Evolutionary conservation across 2,888 invertebrate species (phyloP).

Genomic region (Noctua pronuba): DNA sequence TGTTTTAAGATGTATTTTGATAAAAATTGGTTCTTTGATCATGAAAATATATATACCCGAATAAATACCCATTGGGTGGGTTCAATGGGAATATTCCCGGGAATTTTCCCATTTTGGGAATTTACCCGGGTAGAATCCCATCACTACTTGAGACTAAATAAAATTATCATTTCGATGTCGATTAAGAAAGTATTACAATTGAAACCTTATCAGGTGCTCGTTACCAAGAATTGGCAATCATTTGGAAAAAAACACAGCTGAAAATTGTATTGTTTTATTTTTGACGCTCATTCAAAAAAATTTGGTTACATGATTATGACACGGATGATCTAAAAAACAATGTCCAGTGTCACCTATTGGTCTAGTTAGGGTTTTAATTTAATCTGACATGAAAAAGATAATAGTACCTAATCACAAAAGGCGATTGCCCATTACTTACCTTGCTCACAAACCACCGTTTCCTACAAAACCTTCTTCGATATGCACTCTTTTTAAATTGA

Average conservation of each 20-base stretch:
- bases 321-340: not conserved
- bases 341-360: constrained; percentile 7
- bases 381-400: constrained; percentile 13
- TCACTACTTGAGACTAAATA: too few species aligned
- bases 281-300: not conserved
- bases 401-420: constrained; percentile 7
- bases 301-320: not conserved
- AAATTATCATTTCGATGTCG: constrained; percentile 48
- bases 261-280: constrained; percentile 7
- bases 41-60: too few species aligned
- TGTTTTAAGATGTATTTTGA: too few species aligned
- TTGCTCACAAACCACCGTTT: constrained; percentile 54
- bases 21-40: too few species aligned
- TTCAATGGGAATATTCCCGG: too few species aligned
- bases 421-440: constrained; percentile 51
- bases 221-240: constrained; percentile 29
- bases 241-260: constrained; percentile 12
- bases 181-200: constrained; percentile 53
- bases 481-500: constrained; percentile 73
- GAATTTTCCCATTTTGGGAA: too few species aligned
- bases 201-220: constrained; percentile 39
- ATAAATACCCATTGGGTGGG: too few species aligned
- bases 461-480: constrained; percentile 73
- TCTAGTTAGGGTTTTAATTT: not conserved
- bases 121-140: too few species aligned